Base-by-base conservation (phyloP, 2,888 invertebrate genomes). In the Dynastes hyllus region DNA sequence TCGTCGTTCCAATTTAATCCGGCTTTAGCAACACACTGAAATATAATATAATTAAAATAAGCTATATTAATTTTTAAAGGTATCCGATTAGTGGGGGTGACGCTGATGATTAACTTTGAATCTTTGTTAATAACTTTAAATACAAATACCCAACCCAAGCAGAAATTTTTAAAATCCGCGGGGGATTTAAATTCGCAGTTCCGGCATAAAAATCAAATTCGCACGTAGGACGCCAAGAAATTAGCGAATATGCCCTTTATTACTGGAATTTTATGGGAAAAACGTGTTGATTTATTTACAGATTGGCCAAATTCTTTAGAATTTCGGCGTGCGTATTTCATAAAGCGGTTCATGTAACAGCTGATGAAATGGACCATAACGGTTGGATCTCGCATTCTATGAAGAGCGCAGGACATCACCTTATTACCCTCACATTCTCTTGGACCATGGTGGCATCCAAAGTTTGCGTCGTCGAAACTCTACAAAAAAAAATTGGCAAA, bases 391-490 rank as follows among this genome's bases (percentile, higher is more conserved):
- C 81, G 51, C 83, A 90, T 84, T 79, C 84, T 85, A 51, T 87
- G 85, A 73, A 93, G 85, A 2, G 91, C 90, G 85, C 94, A 93
- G 63, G 92, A 92, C 85, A 93, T 92, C 53, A 93, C 89, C 77
- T 91, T 88, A 84, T 94, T 93, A 2, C 93, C 93, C 50, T 76
- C 76, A 51, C 94, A 94, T 85, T 93, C 93, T 0, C 87, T 82
- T 0, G 91, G 90, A 0, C 94, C 93, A 84, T 93, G 93, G 86
- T 93, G 93, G 84, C 94, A 94, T 80, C 88, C 85, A 83, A 93
- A 93, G 0, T 89, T 85, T 45, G 89, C 87, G 79, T 84, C 83
- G 61, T 84, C 81, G 13, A 83, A 76, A 80, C 86, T 87, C 86
- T 87, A 76, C n/a, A 82, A 82, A 79, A 40, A 50, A 77, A 32